Conservation (phyloP, 2,113 vertebrate genomes). For the Gobio gobio region DNA sequence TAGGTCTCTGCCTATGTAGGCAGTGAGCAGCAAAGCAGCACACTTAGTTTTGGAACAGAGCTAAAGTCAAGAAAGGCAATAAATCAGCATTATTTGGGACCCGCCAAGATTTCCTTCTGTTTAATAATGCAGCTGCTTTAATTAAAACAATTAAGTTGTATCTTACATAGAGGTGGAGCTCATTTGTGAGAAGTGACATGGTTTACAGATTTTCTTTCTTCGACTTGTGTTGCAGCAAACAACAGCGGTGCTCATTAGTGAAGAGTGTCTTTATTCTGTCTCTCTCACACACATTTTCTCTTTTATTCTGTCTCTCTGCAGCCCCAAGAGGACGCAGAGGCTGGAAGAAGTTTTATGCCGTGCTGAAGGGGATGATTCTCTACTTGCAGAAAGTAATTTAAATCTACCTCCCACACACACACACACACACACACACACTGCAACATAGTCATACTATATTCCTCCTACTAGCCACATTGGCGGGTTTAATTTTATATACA, state of each 20-base stretch:
- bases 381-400: conserved; percentile 94
- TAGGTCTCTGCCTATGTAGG: background rate
- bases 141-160: conserved; percentile 30
- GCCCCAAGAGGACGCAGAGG: conserved; percentile 94
- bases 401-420: conserved; percentile 49
- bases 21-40: background rate
- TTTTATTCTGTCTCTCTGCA: conserved; percentile 60
- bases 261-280: conserved; percentile 20
- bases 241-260: conserved; percentile 29
- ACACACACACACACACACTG: conserved; percentile 46
- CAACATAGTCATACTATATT: conserved; percentile 3
- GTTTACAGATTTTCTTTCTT: conserved; percentile 16
- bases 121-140: conserved; percentile 13
- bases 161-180: background rate
- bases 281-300: background rate
- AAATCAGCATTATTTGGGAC: background rate
- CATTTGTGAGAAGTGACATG: background rate
- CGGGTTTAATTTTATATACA: too few relatives aligned
- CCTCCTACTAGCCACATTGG: too few relatives aligned
- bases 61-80: background rate
- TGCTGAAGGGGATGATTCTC: conserved; percentile 94
- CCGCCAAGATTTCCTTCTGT: background rate
- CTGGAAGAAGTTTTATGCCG: conserved; percentile 99
- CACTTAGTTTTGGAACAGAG: background rate
- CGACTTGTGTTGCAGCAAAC: conserved; percentile 26